phyloP scores from a whole-genome alignment of 2,113 vertebrate genomes.

The Maccullochella peelii region DNA sequence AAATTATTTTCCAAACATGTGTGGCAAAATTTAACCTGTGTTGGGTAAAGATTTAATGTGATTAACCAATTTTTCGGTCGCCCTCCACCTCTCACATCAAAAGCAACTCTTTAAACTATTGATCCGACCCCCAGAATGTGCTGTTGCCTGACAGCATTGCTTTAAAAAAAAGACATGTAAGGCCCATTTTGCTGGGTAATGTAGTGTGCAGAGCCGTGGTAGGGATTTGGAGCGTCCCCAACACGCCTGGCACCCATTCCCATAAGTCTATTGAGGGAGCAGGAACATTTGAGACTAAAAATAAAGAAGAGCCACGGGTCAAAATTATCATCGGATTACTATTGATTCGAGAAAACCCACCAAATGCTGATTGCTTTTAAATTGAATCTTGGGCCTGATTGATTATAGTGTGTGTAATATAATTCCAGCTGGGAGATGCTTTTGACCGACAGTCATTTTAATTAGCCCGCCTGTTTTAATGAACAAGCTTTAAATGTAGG shows the following conservation, averaged over 20 bases:
- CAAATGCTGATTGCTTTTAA: slow-evolving; percentile 84
- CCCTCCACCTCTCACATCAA: slow-evolving; percentile 60
- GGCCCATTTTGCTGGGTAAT: slow-evolving; percentile 77
- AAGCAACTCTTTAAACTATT: slow-evolving; percentile 85
- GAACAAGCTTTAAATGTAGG: slow-evolving; percentile 56
- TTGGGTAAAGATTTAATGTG: background rate
- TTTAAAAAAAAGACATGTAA: slow-evolving; percentile 82
- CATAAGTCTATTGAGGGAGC: slow-evolving; percentile 40
- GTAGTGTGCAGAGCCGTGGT: slow-evolving; percentile 19
- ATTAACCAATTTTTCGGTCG: background rate
- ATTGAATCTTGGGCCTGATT: slow-evolving; percentile 82
- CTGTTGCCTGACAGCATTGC: slow-evolving; percentile 77
- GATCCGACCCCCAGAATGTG: slow-evolving; percentile 82
- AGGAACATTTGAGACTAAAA: slow-evolving; percentile 50
- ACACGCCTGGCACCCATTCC: slow-evolving; percentile 24
- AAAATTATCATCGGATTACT: slow-evolving; percentile 83
- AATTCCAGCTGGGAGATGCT: slow-evolving; percentile 62
- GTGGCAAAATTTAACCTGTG: background rate
- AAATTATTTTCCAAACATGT: background rate
- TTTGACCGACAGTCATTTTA: slow-evolving; percentile 79
- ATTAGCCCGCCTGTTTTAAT: slow-evolving; percentile 73
- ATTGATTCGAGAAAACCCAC: slow-evolving; percentile 79
- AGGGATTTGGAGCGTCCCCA: slow-evolving; percentile 39
- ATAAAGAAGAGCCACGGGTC: slow-evolving; percentile 73
- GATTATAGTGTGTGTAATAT: slow-evolving; percentile 76